phyloP scores from a whole-genome alignment of 2,113 vertebrate species.

The Corythoichthys haematopterus region DNA sequence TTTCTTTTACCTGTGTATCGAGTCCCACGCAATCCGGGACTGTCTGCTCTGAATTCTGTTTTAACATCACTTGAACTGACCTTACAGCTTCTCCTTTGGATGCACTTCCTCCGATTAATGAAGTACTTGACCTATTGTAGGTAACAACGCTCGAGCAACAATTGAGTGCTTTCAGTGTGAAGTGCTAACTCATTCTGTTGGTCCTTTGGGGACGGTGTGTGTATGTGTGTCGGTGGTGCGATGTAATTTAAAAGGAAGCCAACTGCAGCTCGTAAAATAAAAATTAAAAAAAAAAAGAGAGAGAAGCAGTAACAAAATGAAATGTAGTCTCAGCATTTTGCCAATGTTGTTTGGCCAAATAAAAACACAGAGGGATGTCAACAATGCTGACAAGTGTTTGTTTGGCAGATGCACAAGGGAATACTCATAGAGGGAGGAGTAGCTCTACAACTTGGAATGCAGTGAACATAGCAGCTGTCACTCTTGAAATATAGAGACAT shows the following conservation, averaged over 20 bases:
- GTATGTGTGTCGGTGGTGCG: conserved; percentile 17
- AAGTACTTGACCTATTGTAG: conserved; percentile 30
- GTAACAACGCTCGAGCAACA: conserved; percentile 38
- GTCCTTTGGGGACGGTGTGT: conserved; percentile 35
- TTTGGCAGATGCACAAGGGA: conserved; percentile 35
- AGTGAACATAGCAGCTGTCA: conserved; percentile 30
- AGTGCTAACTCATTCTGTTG: conserved; percentile 37
- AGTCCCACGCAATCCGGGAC: too few relatives aligned
- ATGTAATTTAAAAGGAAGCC: conserved; percentile 45
- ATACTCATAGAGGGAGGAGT: conserved; percentile 21
- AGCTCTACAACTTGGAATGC: conserved; percentile 25
- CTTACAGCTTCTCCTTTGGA: conserved; percentile 35
- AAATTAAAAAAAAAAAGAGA: conserved; percentile 10
- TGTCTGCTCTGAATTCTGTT: conserved; percentile 8
- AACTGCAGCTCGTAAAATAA: conserved; percentile 27
- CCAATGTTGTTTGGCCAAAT: conserved; percentile 37
- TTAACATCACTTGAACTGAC: conserved; percentile 34
- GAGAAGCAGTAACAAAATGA: conserved; percentile 29
- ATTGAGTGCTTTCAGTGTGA: conserved; percentile 42
- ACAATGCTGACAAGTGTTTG: conserved; percentile 50
- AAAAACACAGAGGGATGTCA: conserved; percentile 40
- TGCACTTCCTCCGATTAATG: conserved; percentile 23
- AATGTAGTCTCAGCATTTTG: conserved; percentile 44
- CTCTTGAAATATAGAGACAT: conserved; percentile 33
- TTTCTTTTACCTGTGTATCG: neutral